Conservation (phyloP, 2,888 invertebrate genomes). For the Hydrotaea cyrtoneurina region DNA sequence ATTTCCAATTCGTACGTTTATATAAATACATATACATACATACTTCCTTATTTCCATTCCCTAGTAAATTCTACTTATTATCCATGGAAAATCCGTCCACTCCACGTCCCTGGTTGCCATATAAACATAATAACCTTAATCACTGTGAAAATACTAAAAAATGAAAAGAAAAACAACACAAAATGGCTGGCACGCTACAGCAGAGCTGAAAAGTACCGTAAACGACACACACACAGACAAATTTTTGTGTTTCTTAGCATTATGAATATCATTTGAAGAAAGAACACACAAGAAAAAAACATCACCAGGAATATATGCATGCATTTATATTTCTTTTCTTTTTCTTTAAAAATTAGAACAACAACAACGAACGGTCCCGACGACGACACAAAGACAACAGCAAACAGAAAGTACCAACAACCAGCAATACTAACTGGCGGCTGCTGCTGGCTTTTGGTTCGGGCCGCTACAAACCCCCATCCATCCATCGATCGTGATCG, state of each 20-base stretch:
- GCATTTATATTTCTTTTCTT: conserved; percentile 58
- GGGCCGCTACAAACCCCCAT: conserved; percentile 16
- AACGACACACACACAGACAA: conserved; percentile 15
- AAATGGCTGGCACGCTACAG: conserved; percentile 30
- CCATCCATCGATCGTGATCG: not conserved
- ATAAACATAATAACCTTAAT: conserved; percentile 61
- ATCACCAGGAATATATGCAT: conserved; percentile 54
- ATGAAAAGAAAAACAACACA: conserved; percentile 40
- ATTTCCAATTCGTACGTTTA: too few relatives aligned
- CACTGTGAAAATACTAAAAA: conserved; percentile 55
- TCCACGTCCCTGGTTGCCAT: conserved; percentile 37
- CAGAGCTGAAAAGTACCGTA: conserved; percentile 26
- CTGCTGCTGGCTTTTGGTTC: conserved; percentile 47
- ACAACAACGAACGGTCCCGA: conserved; percentile 29
- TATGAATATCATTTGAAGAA: conserved; percentile 52
- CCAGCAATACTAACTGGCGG: conserved; percentile 51
- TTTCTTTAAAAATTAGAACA: conserved; percentile 40
- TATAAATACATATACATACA: not conserved
- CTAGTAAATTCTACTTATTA: not conserved
- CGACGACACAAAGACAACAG: conserved; percentile 35
- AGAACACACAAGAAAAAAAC: conserved; percentile 36
- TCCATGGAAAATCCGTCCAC: not conserved
- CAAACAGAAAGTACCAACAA: conserved; percentile 42
- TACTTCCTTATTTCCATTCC: not conserved
- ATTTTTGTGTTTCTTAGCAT: conserved; percentile 40